Evolutionary conservation across 2,888 invertebrate species (phyloP), one percentile per base, ranked within the genome.

Genomic region (Melipona bicolor): DNA sequence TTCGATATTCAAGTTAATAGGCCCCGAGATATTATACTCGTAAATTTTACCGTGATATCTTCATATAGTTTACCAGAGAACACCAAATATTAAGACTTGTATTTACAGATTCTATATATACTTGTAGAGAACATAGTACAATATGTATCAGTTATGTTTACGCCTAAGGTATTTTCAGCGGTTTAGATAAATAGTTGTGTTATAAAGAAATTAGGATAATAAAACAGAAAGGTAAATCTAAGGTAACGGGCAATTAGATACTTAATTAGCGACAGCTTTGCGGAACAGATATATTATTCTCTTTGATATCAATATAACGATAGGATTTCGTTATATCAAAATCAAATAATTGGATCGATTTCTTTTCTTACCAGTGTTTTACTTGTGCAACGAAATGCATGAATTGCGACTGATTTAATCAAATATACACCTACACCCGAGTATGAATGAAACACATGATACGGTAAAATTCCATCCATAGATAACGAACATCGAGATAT

Each of bases 31-130:
- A 85, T 43, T 43, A 84, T 88, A 83, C 84, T 88, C 87, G 74
- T 59, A 74, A 67, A 69, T 68, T 67, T 62, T 36, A 78, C n/a
- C 78, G 69, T 62, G 77, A 79, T 80, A 71, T 11, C 11, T 75
- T 79, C 62, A 77, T 75, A 76, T 75, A 76, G 67, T 85, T 79
- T 81, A 85, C 79, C 81, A 82, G 78, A 83, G 75, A 90, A 92
- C 92, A 92, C 92, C 92, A 91, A 92, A 91, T 85, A 83, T 82
- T 85, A 89, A 91, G 87, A 90, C 87, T 91, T 84, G 72, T 81
- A 88, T 89, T 87, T 83, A 81, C 85, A 83, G 64, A 83, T 81
- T 84, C 77, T 77, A 79, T 65, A 76, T 75, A 69, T 72, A 75
- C 65, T 69, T n/a, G 72, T 87, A 84, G 82, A 61, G 50, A 78